A percentile compares a stretch with the other conserved stretches of the same genome.
Conservation (phyloP, 2,797 vertebrate species). For the Anguilla obscura region DNA sequence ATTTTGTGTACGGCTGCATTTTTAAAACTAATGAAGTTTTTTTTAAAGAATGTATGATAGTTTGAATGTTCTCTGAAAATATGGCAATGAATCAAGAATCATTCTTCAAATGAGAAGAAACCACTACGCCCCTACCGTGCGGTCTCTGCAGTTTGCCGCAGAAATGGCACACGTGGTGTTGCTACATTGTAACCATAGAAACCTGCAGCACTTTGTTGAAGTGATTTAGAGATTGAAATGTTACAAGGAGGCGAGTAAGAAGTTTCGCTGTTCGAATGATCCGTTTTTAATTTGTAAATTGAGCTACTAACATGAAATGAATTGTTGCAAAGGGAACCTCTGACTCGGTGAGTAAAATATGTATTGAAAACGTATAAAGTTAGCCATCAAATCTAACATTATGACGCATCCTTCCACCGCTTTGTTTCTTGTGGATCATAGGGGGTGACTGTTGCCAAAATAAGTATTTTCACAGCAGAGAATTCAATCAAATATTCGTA, state of each 20-base stretch:
- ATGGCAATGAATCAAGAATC: neutral
- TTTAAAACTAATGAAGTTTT: neutral
- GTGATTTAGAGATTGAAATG: conserved; percentile 42
- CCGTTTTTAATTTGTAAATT: neutral
- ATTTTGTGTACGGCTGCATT: neutral
- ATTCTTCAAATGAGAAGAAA: neutral
- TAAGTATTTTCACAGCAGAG: neutral
- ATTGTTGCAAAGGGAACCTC: neutral
- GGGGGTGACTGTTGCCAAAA: neutral
- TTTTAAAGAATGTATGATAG: neutral
- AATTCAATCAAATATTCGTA: neutral
- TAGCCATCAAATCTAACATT: neutral
- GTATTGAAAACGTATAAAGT: neutral
- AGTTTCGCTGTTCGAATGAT: neutral
- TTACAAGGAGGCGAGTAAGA: neutral
- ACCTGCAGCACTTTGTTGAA: conserved; percentile 32
- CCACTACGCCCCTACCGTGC: neutral
- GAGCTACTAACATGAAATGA: neutral
- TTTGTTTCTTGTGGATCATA: neutral
- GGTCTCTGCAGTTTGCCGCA: neutral
- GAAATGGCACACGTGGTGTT: conserved; percentile 37
- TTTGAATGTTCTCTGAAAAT: neutral
- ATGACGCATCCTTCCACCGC: neutral
- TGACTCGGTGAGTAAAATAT: conserved; percentile 25
- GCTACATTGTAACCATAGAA: conserved; percentile 54